phyloP scores from a whole-genome alignment of 2,113 vertebrate genomes.

The Ibidorhyncha struthersii region DNA sequence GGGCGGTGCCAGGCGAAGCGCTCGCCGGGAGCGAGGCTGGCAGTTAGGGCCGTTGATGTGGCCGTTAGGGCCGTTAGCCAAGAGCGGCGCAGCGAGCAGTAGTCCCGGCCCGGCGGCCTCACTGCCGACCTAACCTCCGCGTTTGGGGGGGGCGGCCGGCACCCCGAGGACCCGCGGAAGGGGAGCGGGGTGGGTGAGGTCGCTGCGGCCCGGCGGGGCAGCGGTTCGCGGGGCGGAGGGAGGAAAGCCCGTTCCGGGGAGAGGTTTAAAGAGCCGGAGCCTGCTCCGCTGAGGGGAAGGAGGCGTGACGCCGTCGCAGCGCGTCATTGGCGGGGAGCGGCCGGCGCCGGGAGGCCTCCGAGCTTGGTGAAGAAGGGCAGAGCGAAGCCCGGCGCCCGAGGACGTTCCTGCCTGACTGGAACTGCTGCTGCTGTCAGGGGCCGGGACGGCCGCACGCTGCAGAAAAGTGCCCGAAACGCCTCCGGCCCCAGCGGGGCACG shows the following conservation, averaged over 20 bases:
- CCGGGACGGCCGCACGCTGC: fast-evolving
- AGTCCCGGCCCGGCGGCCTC: background rate
- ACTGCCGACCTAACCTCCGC: background rate
- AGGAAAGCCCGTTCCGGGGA: too few species aligned
- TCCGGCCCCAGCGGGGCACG: fast-evolving
- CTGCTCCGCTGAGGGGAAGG: background rate
- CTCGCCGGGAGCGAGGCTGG: too few species aligned
- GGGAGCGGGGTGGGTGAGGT: background rate
- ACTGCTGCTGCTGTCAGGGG: fast-evolving
- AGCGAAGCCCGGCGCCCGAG: fast-evolving
- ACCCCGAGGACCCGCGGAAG: background rate
- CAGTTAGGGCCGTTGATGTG: background rate
- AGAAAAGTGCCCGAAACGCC: fast-evolving
- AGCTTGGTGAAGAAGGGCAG: too few species aligned
- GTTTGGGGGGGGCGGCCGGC: too few species aligned
- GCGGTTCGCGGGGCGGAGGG: background rate
- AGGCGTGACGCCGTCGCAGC: background rate
- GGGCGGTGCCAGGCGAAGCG: background rate
- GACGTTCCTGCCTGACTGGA: fast-evolving
- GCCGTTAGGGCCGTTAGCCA: too few species aligned
- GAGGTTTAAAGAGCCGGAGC: background rate
- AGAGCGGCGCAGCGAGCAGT: fast-evolving
- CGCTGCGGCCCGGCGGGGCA: background rate
- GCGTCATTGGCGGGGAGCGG: too few species aligned
- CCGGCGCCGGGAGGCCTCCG: too few species aligned